A percentile compares a stretch with the other conserved stretches of the same genome.
These are phyloP conservation scores for Pagrus major DNA, from an alignment of 2,113 vertebrate species.

Conservation along the genomic window DNA sequence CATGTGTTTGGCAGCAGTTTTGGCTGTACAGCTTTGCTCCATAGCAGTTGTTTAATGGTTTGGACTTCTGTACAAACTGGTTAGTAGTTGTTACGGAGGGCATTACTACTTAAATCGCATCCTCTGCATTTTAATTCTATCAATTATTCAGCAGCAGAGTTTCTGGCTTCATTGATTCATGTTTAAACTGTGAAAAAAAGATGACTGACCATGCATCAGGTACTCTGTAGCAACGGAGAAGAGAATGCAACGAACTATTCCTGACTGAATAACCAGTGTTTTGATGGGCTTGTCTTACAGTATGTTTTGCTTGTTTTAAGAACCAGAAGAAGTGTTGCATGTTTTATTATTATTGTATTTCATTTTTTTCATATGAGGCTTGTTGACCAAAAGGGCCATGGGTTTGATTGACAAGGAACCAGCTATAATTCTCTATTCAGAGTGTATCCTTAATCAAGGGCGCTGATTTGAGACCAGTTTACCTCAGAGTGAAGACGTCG, in stretches of 20 bases:
- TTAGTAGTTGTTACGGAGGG: conserved; percentile 27
- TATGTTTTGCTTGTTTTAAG: conserved; percentile 49
- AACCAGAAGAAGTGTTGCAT: conserved; percentile 44
- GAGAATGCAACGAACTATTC: conserved; percentile 63
- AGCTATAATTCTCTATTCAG: conserved; percentile 49
- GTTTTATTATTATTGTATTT: conserved; percentile 29
- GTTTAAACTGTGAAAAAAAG: conserved; percentile 52
- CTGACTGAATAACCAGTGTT: conserved; percentile 28
- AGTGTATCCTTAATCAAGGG: conserved; percentile 46
- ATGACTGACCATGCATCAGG: conserved; percentile 35
- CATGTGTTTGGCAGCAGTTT: conserved; percentile 17
- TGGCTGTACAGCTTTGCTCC: conserved; percentile 2
- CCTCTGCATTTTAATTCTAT: conserved; percentile 21
- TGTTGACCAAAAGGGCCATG: conserved; percentile 58
- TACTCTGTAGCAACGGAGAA: conserved; percentile 69
- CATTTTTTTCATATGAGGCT: conserved; percentile 23
- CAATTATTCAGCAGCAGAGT: conserved; percentile 28
- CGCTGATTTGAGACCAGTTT: conserved; percentile 59
- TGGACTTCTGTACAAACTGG: conserved; percentile 32
- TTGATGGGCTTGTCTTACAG: conserved; percentile 50
- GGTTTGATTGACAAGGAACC: conserved; percentile 54
- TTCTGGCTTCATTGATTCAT: conserved; percentile 28
- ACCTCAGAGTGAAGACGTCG: conserved; percentile 26
- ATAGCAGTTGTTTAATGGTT: conserved; percentile 5
- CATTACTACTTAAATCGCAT: conserved; percentile 28